Conservation (phyloP, 2,888 invertebrate species). For the Oligia latruncula region DNA sequence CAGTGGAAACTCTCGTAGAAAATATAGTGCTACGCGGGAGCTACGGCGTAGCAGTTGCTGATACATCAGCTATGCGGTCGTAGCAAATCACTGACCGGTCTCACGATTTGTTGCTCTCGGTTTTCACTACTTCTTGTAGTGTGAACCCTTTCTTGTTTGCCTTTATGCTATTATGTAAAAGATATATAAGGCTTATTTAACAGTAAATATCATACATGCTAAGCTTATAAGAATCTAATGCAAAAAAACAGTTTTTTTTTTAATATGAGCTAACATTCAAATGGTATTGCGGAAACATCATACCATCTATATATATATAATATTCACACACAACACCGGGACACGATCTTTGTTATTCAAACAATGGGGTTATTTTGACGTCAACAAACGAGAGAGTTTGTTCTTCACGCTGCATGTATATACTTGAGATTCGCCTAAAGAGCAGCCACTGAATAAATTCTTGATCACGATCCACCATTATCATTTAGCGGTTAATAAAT, state of each 20-base stretch:
- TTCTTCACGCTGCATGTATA: slow-evolving; percentile 56
- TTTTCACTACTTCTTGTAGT: background rate
- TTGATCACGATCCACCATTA: slow-evolving; percentile 82
- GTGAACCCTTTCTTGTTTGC: background rate
- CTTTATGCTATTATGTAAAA: background rate
- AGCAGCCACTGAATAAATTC: slow-evolving; percentile 76
- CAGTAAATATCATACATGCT: background rate
- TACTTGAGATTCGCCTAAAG: slow-evolving; percentile 69
- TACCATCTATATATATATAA: slow-evolving; percentile 53
- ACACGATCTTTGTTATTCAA: slow-evolving; percentile 62
- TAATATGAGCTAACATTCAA: slow-evolving; percentile 26
- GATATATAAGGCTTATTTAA: background rate
- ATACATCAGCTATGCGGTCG: slow-evolving; percentile 45
- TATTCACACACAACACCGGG: slow-evolving; percentile 58
- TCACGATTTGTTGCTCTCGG: slow-evolving; percentile 18
- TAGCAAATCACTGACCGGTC: slow-evolving; percentile 36
- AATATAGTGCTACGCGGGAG: slow-evolving; percentile 36
- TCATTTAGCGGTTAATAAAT: slow-evolving; percentile 87
- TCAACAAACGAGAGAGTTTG: slow-evolving; percentile 50
- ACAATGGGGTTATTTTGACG: slow-evolving; percentile 66
- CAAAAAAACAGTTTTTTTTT: background rate
- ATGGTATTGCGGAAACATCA: slow-evolving; percentile 42
- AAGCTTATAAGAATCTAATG: background rate
- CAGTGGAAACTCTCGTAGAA: background rate
- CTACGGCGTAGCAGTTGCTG: slow-evolving; percentile 52